Base-by-base conservation (phyloP, 1,140 invertebrate genomes). In the Helicoverpa zea region DNA sequence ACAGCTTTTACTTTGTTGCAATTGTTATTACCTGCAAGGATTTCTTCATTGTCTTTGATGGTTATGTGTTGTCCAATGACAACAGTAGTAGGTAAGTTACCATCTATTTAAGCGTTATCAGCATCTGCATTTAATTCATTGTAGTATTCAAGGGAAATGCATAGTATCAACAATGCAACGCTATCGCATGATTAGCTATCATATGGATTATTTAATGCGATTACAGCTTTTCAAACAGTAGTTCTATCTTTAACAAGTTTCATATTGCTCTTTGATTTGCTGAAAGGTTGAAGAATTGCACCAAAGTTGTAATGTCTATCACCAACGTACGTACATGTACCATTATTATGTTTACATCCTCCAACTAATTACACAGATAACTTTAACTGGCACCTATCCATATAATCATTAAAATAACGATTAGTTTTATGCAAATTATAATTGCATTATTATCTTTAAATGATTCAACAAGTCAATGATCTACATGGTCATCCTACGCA, bases 131-230 rank as follows among this genome's bases (percentile, higher is more conserved):
- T 43, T 5, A 43, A 43, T 43, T 43, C 35, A 43, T 43, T 9
- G 35, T 43, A 43, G 35, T 43, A 43, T 43, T 43, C 35, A 43
- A 43, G 35, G 3, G 35, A 1, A 23, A 23, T 43, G 35, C 35
- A 1, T 43, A 9, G 35, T 43, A 43, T 43, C 35, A 9, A 43
- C 30, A 30, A 43, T 64, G 61, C 61, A 64, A 16, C 7, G 29
- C 14, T 43, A 64, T 64, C 61, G 61, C 14, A n/a, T 64, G 29
- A 9, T 64, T 10, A 3, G 14, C 4, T 2, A 12, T 61, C 12
- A 63, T 47, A 64, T 16, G 63, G 63, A 64, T 64, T 64, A 47
- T 1, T 64, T 64, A 64, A 64, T 43, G 3, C n/a, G 35, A 64
- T 64, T 43, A 43, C 35, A 64, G 16, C 4, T 64, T 10, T 3